Conservation (phyloP, 2,888 invertebrate species). For the Melangyna quadrimaculata region DNA sequence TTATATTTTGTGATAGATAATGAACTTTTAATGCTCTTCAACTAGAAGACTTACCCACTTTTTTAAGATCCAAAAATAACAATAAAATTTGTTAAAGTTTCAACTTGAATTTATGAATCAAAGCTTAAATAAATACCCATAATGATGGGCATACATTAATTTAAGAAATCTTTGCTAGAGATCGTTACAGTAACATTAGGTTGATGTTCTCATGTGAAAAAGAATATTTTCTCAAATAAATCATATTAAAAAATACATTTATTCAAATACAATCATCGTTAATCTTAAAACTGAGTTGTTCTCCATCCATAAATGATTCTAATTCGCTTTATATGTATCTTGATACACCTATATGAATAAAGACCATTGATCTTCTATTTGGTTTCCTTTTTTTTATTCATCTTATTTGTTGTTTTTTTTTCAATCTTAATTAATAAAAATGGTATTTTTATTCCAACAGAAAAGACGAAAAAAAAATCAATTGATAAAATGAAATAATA, state of each 20-base stretch:
- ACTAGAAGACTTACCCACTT: neutral
- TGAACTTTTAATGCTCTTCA: constrained; percentile 6
- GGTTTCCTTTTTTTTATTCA: neutral
- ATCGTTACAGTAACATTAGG: neutral
- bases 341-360: no score
- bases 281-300: neutral
- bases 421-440: constrained; percentile 6
- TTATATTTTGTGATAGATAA: neutral
- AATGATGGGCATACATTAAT: neutral
- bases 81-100: neutral
- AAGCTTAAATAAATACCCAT: neutral
- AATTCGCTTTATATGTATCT: neutral
- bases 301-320: neutral
- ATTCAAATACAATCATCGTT: neutral
- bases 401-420: neutral
- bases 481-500: constrained; percentile 31
- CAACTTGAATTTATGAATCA: neutral
- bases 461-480: neutral
- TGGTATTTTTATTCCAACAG: constrained; percentile 12
- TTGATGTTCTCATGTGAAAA: neutral
- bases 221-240: constrained; percentile 10
- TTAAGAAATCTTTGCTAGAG: neutral
- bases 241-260: constrained; percentile 17
- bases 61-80: neutral
- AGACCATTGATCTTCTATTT: constrained; percentile 9